A percentile compares a stretch with the other conserved stretches of the same genome.
phyloP scores from a whole-genome alignment of 1,140 invertebrate genomes.

The Megalopta genalis region DNA sequence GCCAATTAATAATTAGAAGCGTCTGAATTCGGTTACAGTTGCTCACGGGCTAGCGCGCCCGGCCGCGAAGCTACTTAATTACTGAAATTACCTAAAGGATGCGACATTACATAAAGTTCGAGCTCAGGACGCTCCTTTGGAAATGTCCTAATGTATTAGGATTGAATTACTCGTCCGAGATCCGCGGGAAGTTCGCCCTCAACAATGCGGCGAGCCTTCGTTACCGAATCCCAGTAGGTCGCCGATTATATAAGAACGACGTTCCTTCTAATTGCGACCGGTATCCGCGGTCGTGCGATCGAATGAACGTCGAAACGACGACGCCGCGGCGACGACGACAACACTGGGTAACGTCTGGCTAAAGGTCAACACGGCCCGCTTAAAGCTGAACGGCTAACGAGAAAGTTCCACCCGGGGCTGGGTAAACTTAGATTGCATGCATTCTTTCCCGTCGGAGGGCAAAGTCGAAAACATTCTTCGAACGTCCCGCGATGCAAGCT shows the following conservation, averaged over 20 bases:
- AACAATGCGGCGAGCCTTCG: too few relatives aligned
- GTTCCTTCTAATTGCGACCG: too few relatives aligned
- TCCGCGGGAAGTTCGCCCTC: neutral
- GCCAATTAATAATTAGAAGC: conserved; percentile 15
- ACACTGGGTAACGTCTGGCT: neutral
- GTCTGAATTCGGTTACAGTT: conserved; percentile 1
- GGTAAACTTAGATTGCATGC: conserved; percentile 38
- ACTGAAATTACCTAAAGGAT: neutral
- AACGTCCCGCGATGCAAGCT: conserved; percentile 26
- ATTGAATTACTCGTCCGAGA: conserved; percentile 5
- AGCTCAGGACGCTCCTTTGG: neutral
- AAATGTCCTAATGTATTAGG: neutral
- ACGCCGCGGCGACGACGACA: too few relatives aligned
- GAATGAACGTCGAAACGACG: neutral
- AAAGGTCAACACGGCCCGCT: neutral
- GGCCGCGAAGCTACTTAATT: conserved; percentile 7
- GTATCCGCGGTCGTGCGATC: too few relatives aligned
- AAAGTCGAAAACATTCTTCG: conserved; percentile 22
- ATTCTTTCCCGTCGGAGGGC: conserved; percentile 17
- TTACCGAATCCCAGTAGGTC: too few relatives aligned
- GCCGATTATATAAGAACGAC: too few relatives aligned
- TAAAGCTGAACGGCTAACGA: conserved; percentile 2
- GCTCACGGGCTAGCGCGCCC: neutral
- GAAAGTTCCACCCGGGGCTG: neutral
- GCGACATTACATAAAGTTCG: neutral